Evolutionary conservation across 2,797 vertebrate species (phyloP), one percentile per base, ranked within the genome.

Genomic region (Neosalanx taihuensis): DNA sequence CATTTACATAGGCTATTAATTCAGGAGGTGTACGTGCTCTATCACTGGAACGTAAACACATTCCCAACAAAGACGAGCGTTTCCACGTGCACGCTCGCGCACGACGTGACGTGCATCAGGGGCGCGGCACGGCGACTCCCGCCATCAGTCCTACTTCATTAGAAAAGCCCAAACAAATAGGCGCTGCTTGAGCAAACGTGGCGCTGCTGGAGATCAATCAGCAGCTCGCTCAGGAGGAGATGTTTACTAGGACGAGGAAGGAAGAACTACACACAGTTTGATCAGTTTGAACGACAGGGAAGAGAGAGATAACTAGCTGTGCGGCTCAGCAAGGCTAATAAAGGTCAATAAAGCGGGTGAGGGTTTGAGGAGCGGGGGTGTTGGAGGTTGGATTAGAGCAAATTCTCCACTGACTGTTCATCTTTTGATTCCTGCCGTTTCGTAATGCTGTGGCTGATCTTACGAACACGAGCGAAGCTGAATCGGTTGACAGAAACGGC

Each of bases 71-170:
- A 56, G 7, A 23, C 46, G 5, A 49, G 41, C 64, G 35, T 17
- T 2, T 12, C 12, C 26, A 69, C 30, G 33, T 46, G 51, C 68
- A 69, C 57, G 18, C 41, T n/a, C 41, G 18, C 65, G 65, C 15
- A 56, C 64, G 31, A 30, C 57, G 12, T 23, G 63, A 67, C 74
- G 23, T 68, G 67, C 64, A 63, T 67, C 72, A 58, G 3, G 31
- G 63, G 49, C 63, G 72, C 12, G 23, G 26, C 73, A 62, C 26
- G 33, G 65, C 26, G 30, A 63, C 53, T 31, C 57, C 61, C 64
- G 37, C 75, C 65, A 81, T 79, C 73, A 75, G 75, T 75, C 74
- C 62, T 62, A 79, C 76, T 79, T 84, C 77, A 81, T 84, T 81
- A 84, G 79, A 60, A 72, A 53, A 76, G 80, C 78, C 78, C 76